A percentile compares a stretch with the other conserved stretches of the same genome.
These are phyloP conservation scores for Erythrolamprus reginae DNA, from an alignment of 2,113 vertebrate genomes.

Conservation along the genomic window DNA sequence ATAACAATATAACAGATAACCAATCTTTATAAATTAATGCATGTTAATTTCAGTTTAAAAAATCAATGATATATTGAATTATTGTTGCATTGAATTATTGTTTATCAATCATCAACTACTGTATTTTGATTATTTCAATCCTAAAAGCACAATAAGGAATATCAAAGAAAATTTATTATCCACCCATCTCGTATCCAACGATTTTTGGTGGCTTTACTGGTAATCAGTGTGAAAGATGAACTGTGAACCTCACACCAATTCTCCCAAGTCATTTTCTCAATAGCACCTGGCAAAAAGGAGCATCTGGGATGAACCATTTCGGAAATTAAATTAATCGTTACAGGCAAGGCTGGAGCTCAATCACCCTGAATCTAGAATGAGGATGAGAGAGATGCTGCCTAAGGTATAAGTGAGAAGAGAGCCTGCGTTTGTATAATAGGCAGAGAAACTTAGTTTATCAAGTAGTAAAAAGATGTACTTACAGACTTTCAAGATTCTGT, in stretches of 20 bases:
- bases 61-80: background rate
- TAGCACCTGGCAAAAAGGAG: background rate
- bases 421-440: too few relatives aligned
- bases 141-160: conserved; percentile 11
- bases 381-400: too few relatives aligned
- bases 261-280: background rate
- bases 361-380: background rate
- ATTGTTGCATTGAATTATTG: background rate
- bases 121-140: background rate
- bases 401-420: too few relatives aligned
- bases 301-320: background rate
- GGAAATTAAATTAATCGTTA: background rate
- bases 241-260: background rate
- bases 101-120: background rate
- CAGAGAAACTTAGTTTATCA: too few relatives aligned
- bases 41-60: background rate
- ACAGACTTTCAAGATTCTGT: too few relatives aligned
- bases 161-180: background rate
- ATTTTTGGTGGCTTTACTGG: background rate
- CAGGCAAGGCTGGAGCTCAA: background rate
- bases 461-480: too few relatives aligned
- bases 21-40: background rate
- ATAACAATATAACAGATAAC: rapidly evolving
- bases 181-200: background rate
- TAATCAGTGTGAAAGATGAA: background rate